Conservation (phyloP, 2,797 vertebrate genomes). For the Anabas testudineus region DNA sequence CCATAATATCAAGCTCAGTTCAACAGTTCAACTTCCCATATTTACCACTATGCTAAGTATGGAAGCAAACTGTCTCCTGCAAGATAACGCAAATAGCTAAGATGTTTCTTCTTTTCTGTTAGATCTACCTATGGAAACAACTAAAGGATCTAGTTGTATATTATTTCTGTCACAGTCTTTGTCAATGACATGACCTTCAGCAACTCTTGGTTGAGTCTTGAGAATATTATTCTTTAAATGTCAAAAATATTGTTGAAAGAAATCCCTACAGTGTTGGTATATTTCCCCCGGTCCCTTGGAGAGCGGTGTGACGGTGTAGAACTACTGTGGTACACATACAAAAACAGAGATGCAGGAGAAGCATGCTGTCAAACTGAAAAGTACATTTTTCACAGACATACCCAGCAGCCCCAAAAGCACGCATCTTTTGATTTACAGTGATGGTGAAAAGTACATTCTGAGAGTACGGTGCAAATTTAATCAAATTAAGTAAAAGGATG, state of each 20-base stretch:
- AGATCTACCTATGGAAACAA: background rate
- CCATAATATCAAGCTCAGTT: background rate
- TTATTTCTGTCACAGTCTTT: background rate
- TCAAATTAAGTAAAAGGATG: background rate
- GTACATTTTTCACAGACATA: background rate
- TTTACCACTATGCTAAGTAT: background rate
- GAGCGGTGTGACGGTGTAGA: background rate
- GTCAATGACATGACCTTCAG: background rate
- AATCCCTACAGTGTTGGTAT: background rate
- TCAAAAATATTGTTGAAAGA: background rate
- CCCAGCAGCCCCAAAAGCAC: background rate
- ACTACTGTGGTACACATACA: background rate
- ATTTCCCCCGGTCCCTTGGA: background rate
- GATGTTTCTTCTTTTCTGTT: background rate
- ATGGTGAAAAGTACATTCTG: background rate
- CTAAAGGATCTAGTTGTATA: background rate
- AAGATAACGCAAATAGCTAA: background rate
- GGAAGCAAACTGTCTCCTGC: background rate
- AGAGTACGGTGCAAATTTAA: background rate
- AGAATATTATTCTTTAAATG: background rate
- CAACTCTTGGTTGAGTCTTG: background rate
- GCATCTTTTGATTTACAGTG: background rate
- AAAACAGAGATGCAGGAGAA: background rate
- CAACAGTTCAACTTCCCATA: background rate
- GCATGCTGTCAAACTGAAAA: background rate